Base-by-base conservation (phyloP, 2,797 vertebrate genomes). In the Falco rusticolus region DNA sequence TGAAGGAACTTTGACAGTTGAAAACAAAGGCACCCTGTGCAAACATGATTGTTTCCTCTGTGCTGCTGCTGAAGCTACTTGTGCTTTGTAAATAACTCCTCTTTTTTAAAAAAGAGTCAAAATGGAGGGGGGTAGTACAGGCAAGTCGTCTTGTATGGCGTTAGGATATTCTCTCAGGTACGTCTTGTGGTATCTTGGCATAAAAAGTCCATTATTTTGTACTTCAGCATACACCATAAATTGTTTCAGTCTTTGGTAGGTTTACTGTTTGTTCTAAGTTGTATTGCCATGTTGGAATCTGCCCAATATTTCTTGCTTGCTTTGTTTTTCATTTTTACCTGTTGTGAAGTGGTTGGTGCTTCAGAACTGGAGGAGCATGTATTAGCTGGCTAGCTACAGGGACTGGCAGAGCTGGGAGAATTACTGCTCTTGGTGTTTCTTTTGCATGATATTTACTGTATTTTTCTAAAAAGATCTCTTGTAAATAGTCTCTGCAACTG, bases 381-480 rank as follows among this genome's bases (percentile, higher is more conserved):
- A 6, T 92, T 96, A 95, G 83, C 89, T 90, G 88, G 69, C 63
- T 91, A 28, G 78, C 88, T 91, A 59, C 85, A 48, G 94, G 87
- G 66, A 79, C 39, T 84, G 54, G 72, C 71, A 87, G 51, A 82
- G 47, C 16, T 89, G 72, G 76, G 92, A 87, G 78, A 84, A 74
- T 91, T 77, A 51, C 13, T 95, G 83, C 89, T 94, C 34, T 26
- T 4, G 11, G 28, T 69, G 10, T 29, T 56, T 70, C 45, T 66
- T 82, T 94, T 97, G 59, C 82, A n/a, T 93, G 85, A 96, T 59
- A 59, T 84, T 79, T 87, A 76, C 68, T 82, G 59, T 93, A 83
- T 97, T 91, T 95, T 97, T 97, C 53, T 90, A 59, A 95, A 96
- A 80, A 95, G 78, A 90, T 92, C 94, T 90, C 57, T 97, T 56